Evolutionary conservation across 2,797 vertebrate species (phyloP).

Genomic region (Acanthurus leucopareius): DNA sequence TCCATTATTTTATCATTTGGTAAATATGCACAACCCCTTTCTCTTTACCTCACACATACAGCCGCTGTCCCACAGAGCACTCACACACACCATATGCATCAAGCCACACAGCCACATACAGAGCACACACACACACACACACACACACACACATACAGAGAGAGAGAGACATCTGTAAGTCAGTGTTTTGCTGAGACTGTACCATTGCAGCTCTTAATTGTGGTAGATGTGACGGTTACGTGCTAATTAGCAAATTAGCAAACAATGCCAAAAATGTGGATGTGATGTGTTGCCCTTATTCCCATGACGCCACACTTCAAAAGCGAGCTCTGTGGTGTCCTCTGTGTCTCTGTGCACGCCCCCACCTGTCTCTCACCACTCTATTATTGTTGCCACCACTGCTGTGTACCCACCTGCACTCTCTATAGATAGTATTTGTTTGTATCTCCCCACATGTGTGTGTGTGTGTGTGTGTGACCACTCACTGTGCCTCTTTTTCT

Average conservation of each 20-base stretch:
- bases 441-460: conserved; percentile 68
- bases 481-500: conserved; percentile 83
- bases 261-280: conserved; percentile 3
- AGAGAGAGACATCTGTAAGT: conserved; percentile 13
- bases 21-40: conserved; percentile 57
- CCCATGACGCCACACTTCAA: too few relatives aligned
- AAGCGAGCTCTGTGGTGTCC: too few relatives aligned
- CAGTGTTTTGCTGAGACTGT: not conserved
- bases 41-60: conserved; percentile 52
- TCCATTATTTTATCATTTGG: conserved; percentile 74
- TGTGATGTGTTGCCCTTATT: conserved; percentile 20
- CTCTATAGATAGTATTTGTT: conserved; percentile 63
- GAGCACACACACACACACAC: conserved; percentile 27
- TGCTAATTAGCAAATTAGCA: conserved; percentile 23
- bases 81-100: conserved; percentile 12
- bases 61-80: conserved; percentile 8
- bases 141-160: conserved; percentile 19
- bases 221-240: not conserved
- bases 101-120: conserved; percentile 12
- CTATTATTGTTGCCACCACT: conserved; percentile 61
- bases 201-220: not conserved
- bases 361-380: conserved; percentile 67
- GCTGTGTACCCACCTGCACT: conserved; percentile 70
- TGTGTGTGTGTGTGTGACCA: conserved; percentile 69
- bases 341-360: conserved; percentile 66